A percentile compares a stretch with the other conserved stretches of the same genome.
These are phyloP conservation scores for Chascanopsetta lugubris DNA, from an alignment of 2,113 vertebrate genomes.

Conservation along the genomic window DNA sequence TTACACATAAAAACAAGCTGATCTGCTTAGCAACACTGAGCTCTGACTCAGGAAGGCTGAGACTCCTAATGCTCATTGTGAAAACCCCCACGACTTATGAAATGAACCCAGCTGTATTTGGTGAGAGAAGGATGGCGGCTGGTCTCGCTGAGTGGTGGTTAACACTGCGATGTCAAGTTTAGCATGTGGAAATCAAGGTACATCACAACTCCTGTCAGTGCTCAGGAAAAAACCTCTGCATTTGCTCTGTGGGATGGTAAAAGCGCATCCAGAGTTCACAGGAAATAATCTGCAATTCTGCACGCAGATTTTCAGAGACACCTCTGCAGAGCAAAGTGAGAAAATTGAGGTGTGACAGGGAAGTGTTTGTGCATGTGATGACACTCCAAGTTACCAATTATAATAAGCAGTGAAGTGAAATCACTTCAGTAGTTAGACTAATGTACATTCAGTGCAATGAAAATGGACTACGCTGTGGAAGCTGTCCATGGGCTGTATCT, in stretches of 20 bases:
- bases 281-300: constrained; percentile 22
- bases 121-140: constrained; percentile 15
- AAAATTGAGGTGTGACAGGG: constrained; percentile 27
- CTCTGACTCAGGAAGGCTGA: constrained; percentile 47
- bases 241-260: neutral
- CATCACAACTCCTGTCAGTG: neutral
- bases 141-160: constrained; percentile 30
- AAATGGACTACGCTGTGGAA: constrained; percentile 22
- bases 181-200: constrained; percentile 8
- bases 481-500: constrained; percentile 52
- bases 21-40: constrained; percentile 63
- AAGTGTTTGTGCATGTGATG: neutral
- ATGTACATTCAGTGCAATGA: constrained; percentile 15
- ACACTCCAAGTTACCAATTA: constrained; percentile 1
- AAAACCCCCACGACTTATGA: constrained; percentile 28
- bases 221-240: constrained; percentile 20
- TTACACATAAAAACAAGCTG: constrained; percentile 61
- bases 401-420: neutral
- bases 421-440: neutral
- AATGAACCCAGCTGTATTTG: constrained; percentile 46
- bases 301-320: constrained; percentile 43
- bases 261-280: constrained; percentile 13
- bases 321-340: constrained; percentile 50
- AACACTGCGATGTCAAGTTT: constrained; percentile 28
- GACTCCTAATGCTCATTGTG: constrained; percentile 40